Percentiles rank a stretch among this genome's conserved stretches.
Conservation (phyloP, 1,140 invertebrate genomes). For the Drosophila sulfurigaster region DNA sequence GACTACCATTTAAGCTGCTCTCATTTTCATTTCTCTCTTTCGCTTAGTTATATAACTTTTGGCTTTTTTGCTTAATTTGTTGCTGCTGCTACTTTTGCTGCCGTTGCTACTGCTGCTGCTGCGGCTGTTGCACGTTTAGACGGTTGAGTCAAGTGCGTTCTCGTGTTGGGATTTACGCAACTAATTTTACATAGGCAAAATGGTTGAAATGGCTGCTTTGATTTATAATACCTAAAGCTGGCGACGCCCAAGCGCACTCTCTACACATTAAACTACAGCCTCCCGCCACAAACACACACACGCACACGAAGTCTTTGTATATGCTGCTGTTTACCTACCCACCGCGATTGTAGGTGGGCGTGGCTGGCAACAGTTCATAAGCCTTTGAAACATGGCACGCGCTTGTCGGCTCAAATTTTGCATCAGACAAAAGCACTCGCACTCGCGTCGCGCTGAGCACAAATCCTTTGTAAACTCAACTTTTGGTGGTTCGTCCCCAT, state of each 20-base stretch:
- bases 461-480: not conserved
- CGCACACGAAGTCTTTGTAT: not conserved
- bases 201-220: slow-evolving; percentile 67
- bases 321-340: not conserved
- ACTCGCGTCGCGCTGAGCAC: slow-evolving; percentile 6
- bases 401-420: slow-evolving; percentile 55
- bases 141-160: slow-evolving; percentile 70
- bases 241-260: slow-evolving; percentile 6
- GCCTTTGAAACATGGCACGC: slow-evolving; percentile 64
- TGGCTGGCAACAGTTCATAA: slow-evolving; percentile 15
- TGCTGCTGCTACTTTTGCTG: slow-evolving; percentile 28
- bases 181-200: slow-evolving; percentile 79
- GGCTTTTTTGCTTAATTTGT: slow-evolving; percentile 66
- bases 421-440: slow-evolving; percentile 4
- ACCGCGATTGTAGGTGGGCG: slow-evolving; percentile 13
- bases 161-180: slow-evolving; percentile 82
- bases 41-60: slow-evolving; percentile 55
- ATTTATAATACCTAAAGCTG: slow-evolving; percentile 65
- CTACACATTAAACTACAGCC: not conserved
- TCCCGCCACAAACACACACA: not conserved
- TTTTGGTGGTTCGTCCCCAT: slow-evolving; percentile 1
- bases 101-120: slow-evolving; percentile 15
- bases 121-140: slow-evolving; percentile 43
- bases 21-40: slow-evolving; percentile 61
- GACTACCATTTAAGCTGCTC: slow-evolving; percentile 50